Percentiles rank a stretch among this genome's conserved stretches.
phyloP scores from a whole-genome alignment of 2,113 vertebrate species.

The Neofelis nebulosa region DNA sequence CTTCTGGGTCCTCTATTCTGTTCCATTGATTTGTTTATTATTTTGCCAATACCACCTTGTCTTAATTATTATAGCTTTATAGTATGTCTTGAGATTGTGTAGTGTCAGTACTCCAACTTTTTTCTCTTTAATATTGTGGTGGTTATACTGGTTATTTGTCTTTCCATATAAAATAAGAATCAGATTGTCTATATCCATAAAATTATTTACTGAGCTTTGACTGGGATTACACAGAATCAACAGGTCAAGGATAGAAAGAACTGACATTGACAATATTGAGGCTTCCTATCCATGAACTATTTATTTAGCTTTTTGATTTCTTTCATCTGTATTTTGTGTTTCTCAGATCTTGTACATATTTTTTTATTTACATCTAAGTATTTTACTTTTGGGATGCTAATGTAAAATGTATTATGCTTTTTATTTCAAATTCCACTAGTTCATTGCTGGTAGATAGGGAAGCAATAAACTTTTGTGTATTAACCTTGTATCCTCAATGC shows the following conservation, averaged over 20 bases:
- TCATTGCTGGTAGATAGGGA: neutral
- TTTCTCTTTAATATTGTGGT: neutral
- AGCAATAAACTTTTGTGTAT: neutral
- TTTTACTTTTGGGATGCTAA: neutral
- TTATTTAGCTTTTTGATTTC: neutral
- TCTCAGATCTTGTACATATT: neutral
- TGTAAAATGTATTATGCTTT: neutral
- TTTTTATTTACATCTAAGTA: neutral
- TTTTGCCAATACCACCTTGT: neutral
- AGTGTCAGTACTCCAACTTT: neutral
- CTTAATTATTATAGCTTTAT: neutral
- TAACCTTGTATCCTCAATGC: neutral
- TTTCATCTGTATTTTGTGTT: neutral
- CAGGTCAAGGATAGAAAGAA: neutral
- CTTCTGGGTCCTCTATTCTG: neutral
- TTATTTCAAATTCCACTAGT: neutral
- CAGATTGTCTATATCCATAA: neutral
- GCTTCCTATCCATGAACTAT: neutral
- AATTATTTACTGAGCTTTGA: neutral
- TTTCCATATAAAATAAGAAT: neutral
- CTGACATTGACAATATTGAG: neutral
- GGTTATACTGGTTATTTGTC: neutral
- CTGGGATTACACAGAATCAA: neutral
- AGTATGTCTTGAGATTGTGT: neutral
- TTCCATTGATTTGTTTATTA: neutral